Evolutionary conservation across 2,888 invertebrate genomes (phyloP), one percentile per base, ranked within the genome.

Genomic region (Silvanus unidentatus): DNA sequence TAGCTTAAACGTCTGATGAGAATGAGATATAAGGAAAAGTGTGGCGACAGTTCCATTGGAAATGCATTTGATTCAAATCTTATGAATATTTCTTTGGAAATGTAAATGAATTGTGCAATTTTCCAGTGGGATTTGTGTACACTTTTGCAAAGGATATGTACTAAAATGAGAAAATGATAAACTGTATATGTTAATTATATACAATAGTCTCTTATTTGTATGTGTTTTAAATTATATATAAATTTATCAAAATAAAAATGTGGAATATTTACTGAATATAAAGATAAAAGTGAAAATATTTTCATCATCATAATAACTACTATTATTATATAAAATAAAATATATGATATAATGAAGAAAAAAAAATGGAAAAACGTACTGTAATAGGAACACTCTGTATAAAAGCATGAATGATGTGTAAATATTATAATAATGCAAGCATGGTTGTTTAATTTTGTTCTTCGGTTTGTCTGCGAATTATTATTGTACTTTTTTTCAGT

Each of bases 301-400:
- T 71, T 71, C 68, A 70, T 66, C 68, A 71, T 68, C 60, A 62
- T 64, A 3, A 65, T 62, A 63, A 64, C 65, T 60, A 56, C 43
- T 58, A n/a, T n/a, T n/a, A 22, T 22, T 60, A 57, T 60, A 60
- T 53, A 55, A 56, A 39, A 57, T 54, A 58, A 50, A n/a, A 12
- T 35, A 37, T 37, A 37, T 37, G 3, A 37, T 16, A 37, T 11
- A 38, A 34, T 11, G 40, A 22, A 8, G 22, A 22, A 8, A 22
- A 22, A 22, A 49, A 40, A 28, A 40, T 43, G 27, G 13, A 48
- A 48, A 53, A 45, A 48, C 43, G 48, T 43, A 38, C 45, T 50
- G 50, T 47, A 50, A 41, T 44, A 50, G 30, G 15, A 44, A 35
- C 2, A 34, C 11, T 27, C 13, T 50, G 47, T 55, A 50, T 55